phyloP scores from a whole-genome alignment of 2,113 vertebrate species.

The Pholis gunnellus region DNA sequence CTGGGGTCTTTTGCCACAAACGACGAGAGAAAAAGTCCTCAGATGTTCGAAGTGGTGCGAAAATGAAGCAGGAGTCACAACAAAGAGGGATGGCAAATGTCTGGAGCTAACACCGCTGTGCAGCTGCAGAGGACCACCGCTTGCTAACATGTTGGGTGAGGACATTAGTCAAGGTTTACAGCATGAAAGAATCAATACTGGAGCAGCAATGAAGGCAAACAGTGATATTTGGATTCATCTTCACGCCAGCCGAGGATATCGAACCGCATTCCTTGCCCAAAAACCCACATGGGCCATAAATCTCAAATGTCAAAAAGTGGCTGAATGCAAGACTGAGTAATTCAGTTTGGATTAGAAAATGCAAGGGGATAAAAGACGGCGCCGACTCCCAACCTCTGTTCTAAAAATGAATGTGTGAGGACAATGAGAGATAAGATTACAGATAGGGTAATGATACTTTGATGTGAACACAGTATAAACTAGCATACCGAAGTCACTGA shows the following conservation, averaged over 20 bases:
- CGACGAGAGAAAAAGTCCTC: constrained; percentile 52
- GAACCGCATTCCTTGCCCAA: constrained; percentile 61
- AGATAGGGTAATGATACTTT: constrained; percentile 36
- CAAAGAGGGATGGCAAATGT: constrained; percentile 60
- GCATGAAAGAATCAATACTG: constrained; percentile 76
- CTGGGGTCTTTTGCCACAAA: constrained; percentile 54
- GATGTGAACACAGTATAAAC: constrained; percentile 49
- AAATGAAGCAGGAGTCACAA: constrained; percentile 63
- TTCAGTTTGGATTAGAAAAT: constrained; percentile 65
- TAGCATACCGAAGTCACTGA: constrained; percentile 22
- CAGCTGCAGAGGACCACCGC: constrained; percentile 52
- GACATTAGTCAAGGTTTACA: constrained; percentile 82
- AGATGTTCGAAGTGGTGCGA: constrained; percentile 62
- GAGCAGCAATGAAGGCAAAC: constrained; percentile 69
- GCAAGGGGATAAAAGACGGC: constrained; percentile 27
- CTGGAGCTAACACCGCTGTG: constrained; percentile 56
- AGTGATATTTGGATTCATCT: constrained; percentile 80
- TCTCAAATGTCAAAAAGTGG: constrained; percentile 77
- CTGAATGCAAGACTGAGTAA: constrained; percentile 68
- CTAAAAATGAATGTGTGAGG: constrained; percentile 47
- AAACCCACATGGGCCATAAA: constrained; percentile 67
- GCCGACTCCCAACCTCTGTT: constrained; percentile 18
- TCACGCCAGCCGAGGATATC: constrained; percentile 67
- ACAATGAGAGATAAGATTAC: constrained; percentile 44
- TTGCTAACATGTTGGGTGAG: constrained; percentile 67